Percentiles rank a stretch among this genome's conserved stretches.
phyloP scores from a whole-genome alignment of 2,888 invertebrate genomes.

The Petrolisthes manimaculis region DNA sequence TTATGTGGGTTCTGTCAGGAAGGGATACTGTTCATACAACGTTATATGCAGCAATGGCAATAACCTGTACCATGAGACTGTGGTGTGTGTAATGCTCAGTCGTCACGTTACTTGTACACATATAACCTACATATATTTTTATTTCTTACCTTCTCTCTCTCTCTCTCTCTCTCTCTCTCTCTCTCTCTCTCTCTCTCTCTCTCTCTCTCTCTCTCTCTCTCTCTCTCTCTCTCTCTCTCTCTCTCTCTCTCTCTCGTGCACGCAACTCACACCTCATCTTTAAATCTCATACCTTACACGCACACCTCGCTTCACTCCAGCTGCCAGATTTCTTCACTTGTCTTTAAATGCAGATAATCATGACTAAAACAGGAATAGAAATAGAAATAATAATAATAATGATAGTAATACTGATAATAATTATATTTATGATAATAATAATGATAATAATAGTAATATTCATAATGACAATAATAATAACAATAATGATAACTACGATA shows the following conservation, averaged over 20 bases:
- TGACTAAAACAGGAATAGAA: not conserved
- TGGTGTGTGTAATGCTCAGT: too few relatives aligned
- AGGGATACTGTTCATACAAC: too few relatives aligned
- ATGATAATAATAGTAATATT: not conserved
- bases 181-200: not conserved
- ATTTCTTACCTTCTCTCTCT: not conserved
- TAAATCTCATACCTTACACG: not conserved
- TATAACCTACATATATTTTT: not conserved
- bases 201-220: constrained; percentile 1
- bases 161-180: not conserved
- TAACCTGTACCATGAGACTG: too few relatives aligned
- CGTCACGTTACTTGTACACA: not conserved
- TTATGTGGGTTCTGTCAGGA: too few relatives aligned
- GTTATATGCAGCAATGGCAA: too few relatives aligned
- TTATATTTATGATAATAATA: not conserved
- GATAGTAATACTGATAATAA: not conserved
- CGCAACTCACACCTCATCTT: not conserved
- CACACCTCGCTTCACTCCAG: too few relatives aligned
- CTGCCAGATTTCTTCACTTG: too few relatives aligned
- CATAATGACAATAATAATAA: not conserved
- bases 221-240: not conserved
- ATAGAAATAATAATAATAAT: not conserved
- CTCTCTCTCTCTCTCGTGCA: not conserved
- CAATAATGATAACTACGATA: not conserved
- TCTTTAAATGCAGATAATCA: not conserved